These are phyloP conservation scores for Dromius quadrimaculatus DNA, from an alignment of 2,888 invertebrate genomes.

Conservation along the genomic window DNA sequence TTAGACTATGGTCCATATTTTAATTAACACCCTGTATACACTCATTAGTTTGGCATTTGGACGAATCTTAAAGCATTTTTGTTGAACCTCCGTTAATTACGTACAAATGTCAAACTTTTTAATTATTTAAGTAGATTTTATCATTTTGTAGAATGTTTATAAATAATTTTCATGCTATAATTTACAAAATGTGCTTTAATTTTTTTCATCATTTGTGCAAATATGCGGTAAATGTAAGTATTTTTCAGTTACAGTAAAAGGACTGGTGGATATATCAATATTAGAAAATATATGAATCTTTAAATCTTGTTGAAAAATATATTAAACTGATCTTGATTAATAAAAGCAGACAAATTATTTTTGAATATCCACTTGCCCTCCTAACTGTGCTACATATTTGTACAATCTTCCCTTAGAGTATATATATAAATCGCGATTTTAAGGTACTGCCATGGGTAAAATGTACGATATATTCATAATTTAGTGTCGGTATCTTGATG, in stretches of 20 bases:
- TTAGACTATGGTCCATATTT: too few species aligned
- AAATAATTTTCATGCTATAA: conserved; percentile 40
- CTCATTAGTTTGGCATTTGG: conserved; percentile 23
- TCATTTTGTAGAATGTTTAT: conserved; percentile 34
- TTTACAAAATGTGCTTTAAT: conserved; percentile 34
- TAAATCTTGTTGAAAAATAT: background rate
- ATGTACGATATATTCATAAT: conserved; percentile 48
- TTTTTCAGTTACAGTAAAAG: background rate
- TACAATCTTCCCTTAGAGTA: conserved; percentile 46
- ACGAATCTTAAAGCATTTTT: background rate
- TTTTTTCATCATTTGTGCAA: conserved; percentile 23
- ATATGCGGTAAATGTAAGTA: conserved; percentile 24
- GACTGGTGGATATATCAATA: conserved; percentile 25
- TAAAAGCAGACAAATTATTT: background rate
- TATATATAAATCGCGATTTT: conserved; percentile 31
- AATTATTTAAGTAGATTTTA: conserved; percentile 7
- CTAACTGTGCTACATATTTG: conserved; percentile 46
- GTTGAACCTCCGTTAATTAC: background rate
- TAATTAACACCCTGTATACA: conserved; percentile 13
- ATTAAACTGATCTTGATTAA: background rate
- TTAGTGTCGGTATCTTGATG: conserved; percentile 45
- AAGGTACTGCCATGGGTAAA: conserved; percentile 50
- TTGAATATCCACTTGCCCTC: conserved; percentile 40
- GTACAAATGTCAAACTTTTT: conserved; percentile 25
- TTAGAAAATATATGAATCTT: conserved; percentile 5